Evolutionary conservation across 2,888 invertebrate genomes (phyloP).

Genomic region (Cacoxenus indagator): DNA sequence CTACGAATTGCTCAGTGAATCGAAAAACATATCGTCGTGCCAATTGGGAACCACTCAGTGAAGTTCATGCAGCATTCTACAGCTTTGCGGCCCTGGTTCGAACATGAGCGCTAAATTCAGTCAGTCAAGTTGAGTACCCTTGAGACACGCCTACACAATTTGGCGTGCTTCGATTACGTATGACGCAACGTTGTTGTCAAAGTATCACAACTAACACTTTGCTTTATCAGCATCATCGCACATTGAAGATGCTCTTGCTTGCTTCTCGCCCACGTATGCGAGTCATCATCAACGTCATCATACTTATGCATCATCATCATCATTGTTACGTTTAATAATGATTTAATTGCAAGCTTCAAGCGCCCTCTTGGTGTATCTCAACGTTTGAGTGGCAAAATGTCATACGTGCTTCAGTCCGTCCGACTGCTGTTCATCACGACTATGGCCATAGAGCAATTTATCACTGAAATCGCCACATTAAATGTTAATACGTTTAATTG

Average conservation of each 20-base stretch:
- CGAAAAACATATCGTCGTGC: no score
- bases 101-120: no score
- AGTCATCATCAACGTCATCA: not conserved
- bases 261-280: not conserved
- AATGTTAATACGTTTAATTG: constrained; percentile 11
- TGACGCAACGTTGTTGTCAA: constrained; percentile 1
- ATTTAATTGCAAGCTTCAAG: constrained; percentile 49
- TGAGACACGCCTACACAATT: constrained; percentile 10
- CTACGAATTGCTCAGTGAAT: no score
- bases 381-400: not conserved
- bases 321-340: constrained; percentile 40
- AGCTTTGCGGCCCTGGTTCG: no score
- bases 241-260: no score
- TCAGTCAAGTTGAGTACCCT: not conserved
- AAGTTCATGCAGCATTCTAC: no score
- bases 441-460: not conserved
- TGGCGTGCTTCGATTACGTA: constrained; percentile 5
- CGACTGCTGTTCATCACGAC: not conserved
- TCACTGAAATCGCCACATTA: constrained; percentile 8
- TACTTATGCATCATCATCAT: not conserved
- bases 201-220: not conserved
- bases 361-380: constrained; percentile 11
- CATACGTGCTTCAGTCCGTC: not conserved
- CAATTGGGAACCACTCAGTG: no score
- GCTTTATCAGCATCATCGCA: not conserved